These are phyloP conservation scores for Pseudocheirus occidentalis DNA, from an alignment of 2,797 vertebrate species.

Conservation along the genomic window DNA sequence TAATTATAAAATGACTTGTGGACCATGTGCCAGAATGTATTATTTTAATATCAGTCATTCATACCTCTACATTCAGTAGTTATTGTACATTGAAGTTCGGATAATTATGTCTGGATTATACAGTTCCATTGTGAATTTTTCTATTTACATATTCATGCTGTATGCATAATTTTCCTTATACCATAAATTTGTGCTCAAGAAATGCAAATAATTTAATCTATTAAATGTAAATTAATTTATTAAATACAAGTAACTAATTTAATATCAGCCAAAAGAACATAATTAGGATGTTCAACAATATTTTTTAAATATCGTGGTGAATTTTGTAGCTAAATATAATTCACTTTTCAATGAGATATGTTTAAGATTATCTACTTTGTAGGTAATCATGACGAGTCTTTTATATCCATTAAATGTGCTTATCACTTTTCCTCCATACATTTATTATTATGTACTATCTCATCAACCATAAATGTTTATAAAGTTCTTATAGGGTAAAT, in stretches of 20 bases:
- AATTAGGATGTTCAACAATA: constrained; percentile 30
- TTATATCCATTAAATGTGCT: not conserved
- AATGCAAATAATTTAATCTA: not conserved
- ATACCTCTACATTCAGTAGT: constrained; percentile 31
- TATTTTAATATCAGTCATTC: constrained; percentile 17
- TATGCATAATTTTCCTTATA: not conserved
- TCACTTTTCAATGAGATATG: constrained; percentile 10
- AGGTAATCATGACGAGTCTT: not conserved
- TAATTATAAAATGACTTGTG: constrained; percentile 39
- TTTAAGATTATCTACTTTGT: not conserved
- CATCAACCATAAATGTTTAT: constrained; percentile 5
- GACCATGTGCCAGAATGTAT: constrained; percentile 39
- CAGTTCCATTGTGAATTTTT: constrained; percentile 40
- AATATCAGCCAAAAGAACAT: constrained; percentile 42
- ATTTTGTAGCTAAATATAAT: not conserved
- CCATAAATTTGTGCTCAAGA: constrained; percentile 44
- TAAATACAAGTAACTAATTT: constrained; percentile 19
- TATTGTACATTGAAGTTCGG: constrained; percentile 13
- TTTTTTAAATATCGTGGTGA: constrained; percentile 1
- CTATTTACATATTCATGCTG: constrained; percentile 5
- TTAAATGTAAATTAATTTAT: no score
- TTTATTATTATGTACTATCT: not conserved
- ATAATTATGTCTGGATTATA: constrained; percentile 1
- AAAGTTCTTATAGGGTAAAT: no score
- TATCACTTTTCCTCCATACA: not conserved